These are phyloP conservation scores for Pseudanteris insignis DNA, from an alignment of 2,888 invertebrate species.

Conservation along the genomic window DNA sequence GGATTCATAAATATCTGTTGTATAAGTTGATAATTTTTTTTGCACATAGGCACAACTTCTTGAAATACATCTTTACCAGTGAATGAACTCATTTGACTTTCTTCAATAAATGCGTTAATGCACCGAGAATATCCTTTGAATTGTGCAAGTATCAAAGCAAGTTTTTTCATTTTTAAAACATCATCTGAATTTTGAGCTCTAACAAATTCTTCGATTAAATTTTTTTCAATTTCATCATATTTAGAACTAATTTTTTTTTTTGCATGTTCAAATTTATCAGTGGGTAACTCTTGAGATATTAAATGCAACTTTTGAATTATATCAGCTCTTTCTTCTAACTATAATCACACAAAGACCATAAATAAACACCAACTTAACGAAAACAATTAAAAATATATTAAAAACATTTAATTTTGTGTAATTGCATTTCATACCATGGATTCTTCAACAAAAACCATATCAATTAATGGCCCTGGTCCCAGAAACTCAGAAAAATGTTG, in stretches of 20 bases:
- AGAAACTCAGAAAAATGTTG: slow-evolving; percentile 93
- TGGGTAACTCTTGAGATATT: slow-evolving; percentile 93
- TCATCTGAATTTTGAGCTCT: slow-evolving; percentile 87
- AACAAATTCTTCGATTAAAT: slow-evolving; percentile 93
- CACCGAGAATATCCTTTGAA: slow-evolving; percentile 97
- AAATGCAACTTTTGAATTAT: slow-evolving; percentile 95
- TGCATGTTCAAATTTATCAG: slow-evolving; percentile 85
- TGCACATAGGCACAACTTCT: slow-evolving; percentile 89
- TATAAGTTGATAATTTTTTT: slow-evolving; percentile 83
- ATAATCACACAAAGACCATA: too few species aligned
- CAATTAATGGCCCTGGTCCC: slow-evolving; percentile 83
- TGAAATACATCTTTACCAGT: slow-evolving; percentile 89
- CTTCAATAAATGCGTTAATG: slow-evolving; percentile 95
- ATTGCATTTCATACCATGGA: slow-evolving; percentile 78
- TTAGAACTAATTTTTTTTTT: slow-evolving; percentile 87
- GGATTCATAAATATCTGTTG: slow-evolving; percentile 93
- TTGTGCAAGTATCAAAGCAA: slow-evolving; percentile 90
- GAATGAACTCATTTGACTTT: slow-evolving; percentile 91
- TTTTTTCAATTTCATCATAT: slow-evolving; percentile 88
- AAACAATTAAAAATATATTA: too few species aligned
- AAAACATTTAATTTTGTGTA: too few species aligned
- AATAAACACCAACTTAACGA: too few species aligned
- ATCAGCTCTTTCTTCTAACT: slow-evolving; percentile 95
- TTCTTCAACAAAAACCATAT: slow-evolving; percentile 87
- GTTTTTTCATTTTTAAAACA: slow-evolving; percentile 88